Evolutionary conservation across 1,140 invertebrate genomes (phyloP).

Genomic region (Aphaenogaster ashmeadi): DNA sequence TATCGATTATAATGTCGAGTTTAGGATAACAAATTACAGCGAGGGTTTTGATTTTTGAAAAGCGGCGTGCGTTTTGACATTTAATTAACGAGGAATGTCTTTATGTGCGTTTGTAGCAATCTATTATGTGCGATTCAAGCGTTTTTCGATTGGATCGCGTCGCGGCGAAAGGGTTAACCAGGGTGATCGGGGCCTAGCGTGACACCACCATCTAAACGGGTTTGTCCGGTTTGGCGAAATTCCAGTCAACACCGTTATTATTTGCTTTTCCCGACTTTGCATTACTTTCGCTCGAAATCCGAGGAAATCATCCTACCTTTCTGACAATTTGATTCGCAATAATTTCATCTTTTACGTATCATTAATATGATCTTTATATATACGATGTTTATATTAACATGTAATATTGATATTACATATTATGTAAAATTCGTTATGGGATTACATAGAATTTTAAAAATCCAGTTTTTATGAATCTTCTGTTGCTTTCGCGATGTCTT

Average conservation of each 20-base stretch:
- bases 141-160: constrained; percentile 37
- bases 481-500: neutral
- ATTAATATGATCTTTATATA: neutral
- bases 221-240: constrained; percentile 58
- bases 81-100: neutral
- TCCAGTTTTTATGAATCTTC: neutral
- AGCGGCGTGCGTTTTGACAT: neutral
- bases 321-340: neutral
- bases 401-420: neutral
- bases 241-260: constrained; percentile 56
- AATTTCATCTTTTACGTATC: neutral
- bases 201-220: constrained; percentile 55
- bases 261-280: constrained; percentile 51
- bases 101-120: neutral
- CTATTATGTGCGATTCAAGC: neutral
- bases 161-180: constrained; percentile 45
- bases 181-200: constrained; percentile 32
- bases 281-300: constrained; percentile 53
- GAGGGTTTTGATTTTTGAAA: neutral
- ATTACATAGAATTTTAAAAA: neutral
- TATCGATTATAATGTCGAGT: neutral
- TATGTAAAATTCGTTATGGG: neutral
- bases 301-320: constrained; percentile 21
- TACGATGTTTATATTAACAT: neutral
- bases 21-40: neutral